Percentiles rank a stretch among this genome's conserved stretches.
phyloP scores from a whole-genome alignment of 2,113 vertebrate genomes.

The Girardinichthys multiradiatus region DNA sequence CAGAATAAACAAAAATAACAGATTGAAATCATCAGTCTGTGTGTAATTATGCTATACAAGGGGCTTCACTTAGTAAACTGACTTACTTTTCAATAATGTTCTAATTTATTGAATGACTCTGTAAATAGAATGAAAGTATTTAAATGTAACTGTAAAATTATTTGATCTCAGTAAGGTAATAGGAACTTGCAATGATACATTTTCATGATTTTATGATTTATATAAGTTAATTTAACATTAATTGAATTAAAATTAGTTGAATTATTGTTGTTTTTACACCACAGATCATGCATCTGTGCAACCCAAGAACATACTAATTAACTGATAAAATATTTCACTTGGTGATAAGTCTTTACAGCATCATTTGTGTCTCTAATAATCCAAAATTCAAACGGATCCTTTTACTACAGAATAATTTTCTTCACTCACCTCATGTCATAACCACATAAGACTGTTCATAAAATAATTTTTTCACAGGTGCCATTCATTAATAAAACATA shows the following conservation, averaged over 20 bases:
- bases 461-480: constrained; percentile 5
- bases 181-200: not conserved
- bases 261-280: too few species aligned
- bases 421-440: not conserved
- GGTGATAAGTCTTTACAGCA: not conserved
- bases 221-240: not conserved
- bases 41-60: not conserved
- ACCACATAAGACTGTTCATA: constrained; percentile 1
- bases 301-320: not conserved
- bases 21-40: too few species aligned
- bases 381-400: not conserved
- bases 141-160: not conserved
- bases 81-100: not conserved
- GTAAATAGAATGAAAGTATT: not conserved
- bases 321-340: not conserved
- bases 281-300: not conserved
- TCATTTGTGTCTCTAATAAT: not conserved
- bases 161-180: not conserved
- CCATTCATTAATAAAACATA: constrained; percentile 19
- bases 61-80: not conserved
- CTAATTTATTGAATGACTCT: too few species aligned
- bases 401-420: not conserved
- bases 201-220: not conserved
- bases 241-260: not conserved
- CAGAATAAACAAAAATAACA: too few species aligned